Evolutionary conservation across 2,888 invertebrate genomes (phyloP), one percentile per base, ranked within the genome.

Genomic region (Caenorhabditis virilis): DNA sequence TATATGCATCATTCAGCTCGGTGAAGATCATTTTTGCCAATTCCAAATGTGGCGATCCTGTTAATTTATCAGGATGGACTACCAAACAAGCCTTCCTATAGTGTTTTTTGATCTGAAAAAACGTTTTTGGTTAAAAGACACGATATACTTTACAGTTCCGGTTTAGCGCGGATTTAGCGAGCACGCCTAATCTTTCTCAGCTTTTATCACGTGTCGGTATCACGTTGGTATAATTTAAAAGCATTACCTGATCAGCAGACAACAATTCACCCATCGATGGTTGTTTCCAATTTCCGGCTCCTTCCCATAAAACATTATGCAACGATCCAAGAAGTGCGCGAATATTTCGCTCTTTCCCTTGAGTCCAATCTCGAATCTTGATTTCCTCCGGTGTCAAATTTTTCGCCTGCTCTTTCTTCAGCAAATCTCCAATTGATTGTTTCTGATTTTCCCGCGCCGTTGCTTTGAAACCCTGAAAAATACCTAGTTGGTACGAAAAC

Each of bases 1-100:
- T 91, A 95, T 97, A 98, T 20, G 97, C 97, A 84, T 95, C 95
- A 86, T 95, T 98, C 74, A 99, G 87, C 86, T 98, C 97, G 89
- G 97, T 94, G 86, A 98, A 99, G 82, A 99, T 92, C 84, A 95
- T 87, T 86, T 92, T 94, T 9, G 98, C 95, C 78, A 95, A 87
- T 77, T 90, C 89, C 85, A 97, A 94, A 84, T 97, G 62, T n/a
- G 63, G 61, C 2, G 58, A 63, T 16, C 74, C 76, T 11, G 63
- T 65, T 47, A 78, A 74, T 89, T 98, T 99, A 84, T 99, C 98
- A 0, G 98, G 98, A 87, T 99, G 98, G 38, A 97, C 94, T 49
- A 93, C 92, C 39, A 98, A 88, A 75, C 97, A 95, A 7, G 98
- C 98, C 84, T 90, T 92, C 51, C 95, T 88, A 84, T 97, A 98